Evolutionary conservation across 37 sponge, comb jelly and placozoan species (phyloP).

Genomic region (Haliclona indistincta): DNA sequence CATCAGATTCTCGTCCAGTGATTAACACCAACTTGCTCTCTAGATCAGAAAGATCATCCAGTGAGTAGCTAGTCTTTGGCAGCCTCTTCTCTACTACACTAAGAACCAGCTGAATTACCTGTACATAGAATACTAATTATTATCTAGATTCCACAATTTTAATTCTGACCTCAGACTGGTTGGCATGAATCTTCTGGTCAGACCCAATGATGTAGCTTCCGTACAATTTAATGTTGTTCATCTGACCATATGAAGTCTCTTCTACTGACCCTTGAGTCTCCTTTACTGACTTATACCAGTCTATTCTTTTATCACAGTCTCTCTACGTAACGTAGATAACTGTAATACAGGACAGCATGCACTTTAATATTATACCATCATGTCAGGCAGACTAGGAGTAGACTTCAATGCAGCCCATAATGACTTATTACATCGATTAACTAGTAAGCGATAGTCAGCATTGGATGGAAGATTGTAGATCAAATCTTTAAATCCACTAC

Average conservation of each 20-base stretch:
- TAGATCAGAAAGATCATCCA: conserved; percentile 65
- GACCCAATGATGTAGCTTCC: conserved; percentile 21
- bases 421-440: conserved; percentile 18
- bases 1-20: conserved; percentile 49
- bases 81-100: conserved; percentile 2
- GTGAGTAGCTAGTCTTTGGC: conserved; percentile 20
- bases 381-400: conserved; percentile 27
- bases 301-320: neutral
- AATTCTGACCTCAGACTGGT: conserved; percentile 38
- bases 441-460: conserved; percentile 15
- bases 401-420: conserved; percentile 49
- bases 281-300: conserved; percentile 17
- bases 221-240: conserved; percentile 33
- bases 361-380: conserved; percentile 48
- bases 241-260: conserved; percentile 33
- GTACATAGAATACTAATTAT: too few species aligned
- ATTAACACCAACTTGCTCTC: conserved; percentile 74
- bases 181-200: conserved; percentile 8
- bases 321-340: neutral
- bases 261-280: conserved; percentile 51
- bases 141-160: too few species aligned
- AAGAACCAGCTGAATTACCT: conserved; percentile 14
- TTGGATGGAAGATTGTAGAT: conserved; percentile 27
- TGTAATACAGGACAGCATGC: too few species aligned
- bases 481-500: conserved; percentile 45